Evolutionary conservation across 2,113 vertebrate species (phyloP).

Genomic region (Eolophus roseicapilla): DNA sequence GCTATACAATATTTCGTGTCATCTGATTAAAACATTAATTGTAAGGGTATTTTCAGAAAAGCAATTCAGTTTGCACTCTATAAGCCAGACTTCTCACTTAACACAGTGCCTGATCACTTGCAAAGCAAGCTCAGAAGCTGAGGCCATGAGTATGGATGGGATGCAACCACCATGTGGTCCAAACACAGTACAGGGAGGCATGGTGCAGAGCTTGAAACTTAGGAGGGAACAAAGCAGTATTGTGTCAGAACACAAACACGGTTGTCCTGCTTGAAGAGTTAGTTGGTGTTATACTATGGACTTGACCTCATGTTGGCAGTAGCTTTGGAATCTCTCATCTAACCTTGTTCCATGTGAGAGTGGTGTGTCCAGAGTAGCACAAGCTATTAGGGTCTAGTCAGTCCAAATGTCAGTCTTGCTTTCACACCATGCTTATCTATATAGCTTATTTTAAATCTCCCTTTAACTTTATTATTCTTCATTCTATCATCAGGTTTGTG

Average conservation of each 20-base stretch:
- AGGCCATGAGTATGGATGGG: neutral
- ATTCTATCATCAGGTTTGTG: neutral
- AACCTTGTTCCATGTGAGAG: neutral
- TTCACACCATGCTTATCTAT: neutral
- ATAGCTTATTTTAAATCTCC: neutral
- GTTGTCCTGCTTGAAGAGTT: neutral
- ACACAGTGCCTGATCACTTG: rapidly evolving
- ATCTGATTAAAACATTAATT: neutral
- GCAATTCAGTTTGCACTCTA: neutral
- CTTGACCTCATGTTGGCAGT: neutral
- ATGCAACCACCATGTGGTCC: neutral
- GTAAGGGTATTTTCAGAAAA: neutral
- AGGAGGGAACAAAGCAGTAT: neutral
- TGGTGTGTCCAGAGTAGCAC: neutral
- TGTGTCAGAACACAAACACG: neutral
- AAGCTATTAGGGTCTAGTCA: rapidly evolving
- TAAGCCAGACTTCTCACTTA: neutral
- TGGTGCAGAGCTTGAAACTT: neutral
- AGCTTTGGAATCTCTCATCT: neutral
- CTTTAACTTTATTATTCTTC: neutral
- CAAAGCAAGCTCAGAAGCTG: neutral
- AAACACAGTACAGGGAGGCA: neutral
- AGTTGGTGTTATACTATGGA: neutral
- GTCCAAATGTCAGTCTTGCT: neutral
- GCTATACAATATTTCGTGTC: neutral